Evolutionary conservation across 2,797 vertebrate species (phyloP).

Genomic region (Hafferia zeledoni): DNA sequence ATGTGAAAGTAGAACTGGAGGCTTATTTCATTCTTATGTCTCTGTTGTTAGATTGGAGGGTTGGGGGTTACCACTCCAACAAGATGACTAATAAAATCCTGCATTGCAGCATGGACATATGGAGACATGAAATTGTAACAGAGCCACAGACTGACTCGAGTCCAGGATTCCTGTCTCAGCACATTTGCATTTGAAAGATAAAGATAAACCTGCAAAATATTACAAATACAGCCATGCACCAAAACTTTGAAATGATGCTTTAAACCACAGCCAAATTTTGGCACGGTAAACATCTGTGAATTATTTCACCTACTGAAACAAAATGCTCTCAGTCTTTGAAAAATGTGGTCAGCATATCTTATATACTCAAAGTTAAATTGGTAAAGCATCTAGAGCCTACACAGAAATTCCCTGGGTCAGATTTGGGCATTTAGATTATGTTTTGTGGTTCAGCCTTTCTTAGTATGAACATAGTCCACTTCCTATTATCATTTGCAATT

Average conservation of each 20-base stretch:
- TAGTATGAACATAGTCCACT: not conserved
- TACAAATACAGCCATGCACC: not conserved
- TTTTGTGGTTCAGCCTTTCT: not conserved
- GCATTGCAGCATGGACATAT: not conserved
- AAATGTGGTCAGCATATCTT: not conserved
- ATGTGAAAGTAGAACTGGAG: not conserved
- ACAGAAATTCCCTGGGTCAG: not conserved
- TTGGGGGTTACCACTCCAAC: not conserved
- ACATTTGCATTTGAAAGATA: not conserved
- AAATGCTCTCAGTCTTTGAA: not conserved
- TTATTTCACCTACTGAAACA: not conserved
- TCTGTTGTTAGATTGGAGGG: not conserved
- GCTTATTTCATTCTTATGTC: not conserved
- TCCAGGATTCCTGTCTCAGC: not conserved
- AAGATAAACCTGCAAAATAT: conserved; percentile 11
- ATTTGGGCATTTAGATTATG: not conserved
- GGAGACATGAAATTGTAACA: not conserved
- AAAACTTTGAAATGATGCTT: not conserved
- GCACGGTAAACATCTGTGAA: not conserved
- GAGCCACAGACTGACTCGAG: not conserved
- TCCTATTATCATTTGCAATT: not conserved
- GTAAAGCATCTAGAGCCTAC: not conserved
- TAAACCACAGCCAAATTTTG: conserved; percentile 6
- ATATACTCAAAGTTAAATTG: not conserved
- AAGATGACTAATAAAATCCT: not conserved